Base-by-base conservation (phyloP, 2,797 vertebrate genomes). In the Knipowitschia caucasica region DNA sequence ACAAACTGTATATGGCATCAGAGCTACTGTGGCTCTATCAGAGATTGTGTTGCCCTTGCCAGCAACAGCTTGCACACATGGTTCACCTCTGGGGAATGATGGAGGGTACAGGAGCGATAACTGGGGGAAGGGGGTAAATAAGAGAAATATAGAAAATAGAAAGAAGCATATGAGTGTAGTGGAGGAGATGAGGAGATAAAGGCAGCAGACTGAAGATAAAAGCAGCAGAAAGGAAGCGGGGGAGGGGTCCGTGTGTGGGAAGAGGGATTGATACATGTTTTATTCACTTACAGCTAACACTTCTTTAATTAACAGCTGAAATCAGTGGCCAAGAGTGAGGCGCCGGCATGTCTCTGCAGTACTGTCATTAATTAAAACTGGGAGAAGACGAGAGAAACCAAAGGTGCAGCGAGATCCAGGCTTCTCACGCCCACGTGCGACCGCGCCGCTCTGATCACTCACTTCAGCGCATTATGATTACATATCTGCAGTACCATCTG, bases 231-330 rank as follows among this genome's bases (percentile, higher is more conserved):
- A 23, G 58, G 23, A 53, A 56, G 42, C 53, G 50, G 59, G 57
- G 60, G 73, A 59, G 61, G 63, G 40, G 47, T 43, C 56, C 50
- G 67, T 42, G 59, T 43, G 67, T 36, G 64, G 34, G 52, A 62
- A 65, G 62, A 64, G 49, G 53, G 58, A 77, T 35, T 54, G 74
- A 72, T 75, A 67, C 63, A 75, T 75, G 59, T 77, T 84, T 80
- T 74, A 80, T 82, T 81, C 72, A 78, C 73, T 73, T 61, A 51
- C 62, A 1, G 35, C 58, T 69, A 72, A 75, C 50, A 43, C 66
- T 65, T 53, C 64, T 82, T 78, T 80, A 78, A 78, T 86, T 73
- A 77, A 12, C 62, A 54, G 56, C 67, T 67, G 23, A 71, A 69
- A 66, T 61, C 35, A 51, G 43, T 46, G 59, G 35, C 53, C 5